phyloP scores from a whole-genome alignment of 1,140 invertebrate species.

The Thereuonema tuberculata region DNA sequence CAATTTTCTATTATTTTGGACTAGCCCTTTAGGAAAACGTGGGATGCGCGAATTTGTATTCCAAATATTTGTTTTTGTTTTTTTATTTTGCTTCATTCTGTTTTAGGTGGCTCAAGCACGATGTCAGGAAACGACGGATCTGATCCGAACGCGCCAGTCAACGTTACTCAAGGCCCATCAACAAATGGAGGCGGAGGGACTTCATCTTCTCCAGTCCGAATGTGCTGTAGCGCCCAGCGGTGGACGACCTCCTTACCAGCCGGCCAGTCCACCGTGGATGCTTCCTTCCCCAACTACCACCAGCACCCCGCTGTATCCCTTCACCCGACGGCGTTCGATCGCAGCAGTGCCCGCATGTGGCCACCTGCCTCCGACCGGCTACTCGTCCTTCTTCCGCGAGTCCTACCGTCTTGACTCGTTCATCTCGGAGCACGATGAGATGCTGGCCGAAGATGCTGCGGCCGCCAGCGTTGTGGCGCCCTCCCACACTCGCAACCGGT shows the following conservation, averaged over 20 bases:
- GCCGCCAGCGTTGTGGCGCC: neutral
- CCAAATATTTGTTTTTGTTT: no score
- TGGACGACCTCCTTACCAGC: no score
- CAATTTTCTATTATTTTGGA: no score
- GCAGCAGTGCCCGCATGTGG: slow-evolving; percentile 13
- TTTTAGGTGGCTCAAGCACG: slow-evolving; percentile 37
- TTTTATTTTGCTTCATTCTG: neutral
- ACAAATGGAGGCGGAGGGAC: slow-evolving; percentile 24
- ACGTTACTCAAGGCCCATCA: slow-evolving; percentile 31
- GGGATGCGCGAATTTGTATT: no score
- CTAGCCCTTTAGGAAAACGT: no score
- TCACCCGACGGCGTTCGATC: slow-evolving; percentile 16
- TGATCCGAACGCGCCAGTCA: slow-evolving; percentile 34
- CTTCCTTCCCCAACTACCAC: no score
- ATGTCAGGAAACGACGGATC: slow-evolving; percentile 40
- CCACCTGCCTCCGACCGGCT: neutral
- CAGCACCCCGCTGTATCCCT: slow-evolving; percentile 3
- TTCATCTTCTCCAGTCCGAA: no score
- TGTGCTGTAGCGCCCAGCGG: no score
- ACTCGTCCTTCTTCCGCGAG: slow-evolving; percentile 2
- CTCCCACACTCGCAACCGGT: neutral
- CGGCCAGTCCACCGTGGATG: no score
- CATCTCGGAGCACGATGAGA: slow-evolving; percentile 5
- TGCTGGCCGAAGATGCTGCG: neutral
- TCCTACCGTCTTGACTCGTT: neutral